Evolutionary conservation across 2,113 vertebrate genomes (phyloP), one percentile per base, ranked within the genome.

Genomic region (Rattus rattus): DNA sequence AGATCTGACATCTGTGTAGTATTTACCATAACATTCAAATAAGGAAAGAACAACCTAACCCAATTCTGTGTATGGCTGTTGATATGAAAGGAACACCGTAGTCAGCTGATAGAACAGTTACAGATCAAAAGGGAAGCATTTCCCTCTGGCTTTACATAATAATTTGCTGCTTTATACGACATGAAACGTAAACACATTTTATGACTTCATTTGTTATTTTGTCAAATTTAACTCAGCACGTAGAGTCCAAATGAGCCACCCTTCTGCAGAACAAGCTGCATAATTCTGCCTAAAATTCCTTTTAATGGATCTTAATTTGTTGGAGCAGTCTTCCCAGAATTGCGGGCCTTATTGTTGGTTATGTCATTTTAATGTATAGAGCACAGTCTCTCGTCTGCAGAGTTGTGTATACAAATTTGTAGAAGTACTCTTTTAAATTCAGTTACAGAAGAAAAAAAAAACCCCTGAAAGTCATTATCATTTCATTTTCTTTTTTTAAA

Each of bases 291-390:
- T 95, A 95, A 97, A 97, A 97, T 97, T 95, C 97, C 67, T 96
- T 83, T 92, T 95, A 77, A 43, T 80, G 96, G 93, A 96, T 95
- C 73, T 39, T 49, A 52, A 96, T 94, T 96, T 98, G 98, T 97
- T 98, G 97, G 98, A 96, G 59, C 89, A 91, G 96, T 96, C 94
- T 98, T 98, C 79, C 69, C 96, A 85, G 73, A 97, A 97, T 93
- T 70, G 3, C 65, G 36, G 19, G 17, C 56, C 28, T 89, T 43
- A 69, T 5, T 73, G 70, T 79, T 54, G 96, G 87, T 95, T 84
- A 96, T 86, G 94, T 1, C 24, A 90, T 69, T 16, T 61, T 88
- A 76, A 91, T 94, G 75, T 87, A 52, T 49, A 95, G 19, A 28
- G 13, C 8, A 8, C 52, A 67, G 88, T 7, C 76, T 24, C 33